Evolutionary conservation across 2,888 invertebrate genomes (phyloP).

Genomic region (Ferrisia virgata): DNA sequence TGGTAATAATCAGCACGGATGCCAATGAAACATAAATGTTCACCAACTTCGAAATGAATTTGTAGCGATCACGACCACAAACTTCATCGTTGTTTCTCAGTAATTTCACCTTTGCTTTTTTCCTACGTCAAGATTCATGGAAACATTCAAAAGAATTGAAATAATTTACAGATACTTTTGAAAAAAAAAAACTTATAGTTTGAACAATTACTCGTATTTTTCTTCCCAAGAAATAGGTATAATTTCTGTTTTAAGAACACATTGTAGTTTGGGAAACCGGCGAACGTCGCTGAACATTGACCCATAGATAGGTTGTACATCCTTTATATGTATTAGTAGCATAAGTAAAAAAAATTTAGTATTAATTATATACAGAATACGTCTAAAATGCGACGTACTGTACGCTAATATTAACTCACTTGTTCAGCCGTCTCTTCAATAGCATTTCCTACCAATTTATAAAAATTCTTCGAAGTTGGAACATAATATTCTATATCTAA

Average conservation of each 20-base stretch:
- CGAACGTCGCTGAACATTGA: conserved; percentile 25
- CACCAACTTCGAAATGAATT: neutral
- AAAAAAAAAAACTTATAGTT: neutral
- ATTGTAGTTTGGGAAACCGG: neutral
- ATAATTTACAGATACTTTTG: neutral
- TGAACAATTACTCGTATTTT: neutral
- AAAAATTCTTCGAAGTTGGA: neutral
- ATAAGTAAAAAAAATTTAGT: too few species aligned
- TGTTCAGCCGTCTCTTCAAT: neutral
- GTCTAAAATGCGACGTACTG: too few species aligned
- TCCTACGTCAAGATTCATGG: too few species aligned
- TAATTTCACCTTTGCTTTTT: neutral
- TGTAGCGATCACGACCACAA: neutral
- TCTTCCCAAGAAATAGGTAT: conserved; percentile 21
- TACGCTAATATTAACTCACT: neutral
- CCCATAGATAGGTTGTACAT: neutral
- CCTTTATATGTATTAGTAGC: neutral
- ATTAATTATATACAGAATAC: too few species aligned
- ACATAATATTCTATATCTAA: neutral
- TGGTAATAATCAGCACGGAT: too few species aligned
- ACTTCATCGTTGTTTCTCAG: neutral
- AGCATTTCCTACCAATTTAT: neutral
- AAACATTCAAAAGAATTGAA: neutral
- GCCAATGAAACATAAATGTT: neutral
- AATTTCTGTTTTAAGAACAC: neutral